Conservation (phyloP, 2,797 vertebrate species). For the Tenualosa thibaudeaui region DNA sequence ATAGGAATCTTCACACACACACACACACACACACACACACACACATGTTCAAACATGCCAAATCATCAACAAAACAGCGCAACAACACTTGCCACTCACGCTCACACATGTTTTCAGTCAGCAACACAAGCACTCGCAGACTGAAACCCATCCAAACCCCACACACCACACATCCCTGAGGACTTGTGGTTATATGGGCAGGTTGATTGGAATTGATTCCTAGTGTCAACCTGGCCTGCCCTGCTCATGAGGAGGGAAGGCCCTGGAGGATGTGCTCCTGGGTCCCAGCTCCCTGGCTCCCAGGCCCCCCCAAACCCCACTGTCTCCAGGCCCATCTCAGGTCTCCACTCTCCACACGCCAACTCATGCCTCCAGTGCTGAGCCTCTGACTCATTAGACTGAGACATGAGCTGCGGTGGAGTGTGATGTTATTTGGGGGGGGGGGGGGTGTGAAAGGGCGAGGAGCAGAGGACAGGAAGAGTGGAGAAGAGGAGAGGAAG, state of each 20-base stretch:
- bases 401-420: not conserved
- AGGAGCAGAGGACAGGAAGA: not conserved
- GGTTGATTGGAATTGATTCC: constrained; percentile 1
- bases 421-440: not conserved
- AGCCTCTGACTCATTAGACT: not conserved
- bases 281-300: not conserved
- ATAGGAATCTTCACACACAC: not conserved
- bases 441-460: not conserved
- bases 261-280: not conserved
- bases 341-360: not conserved
- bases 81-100: not conserved
- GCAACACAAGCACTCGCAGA: not conserved
- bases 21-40: not conserved
- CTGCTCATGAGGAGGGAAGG: not conserved
- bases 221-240: not conserved
- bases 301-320: too few relatives aligned
- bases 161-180: not conserved
- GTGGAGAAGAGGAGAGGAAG: not conserved
- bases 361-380: not conserved
- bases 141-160: not conserved
- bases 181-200: not conserved
- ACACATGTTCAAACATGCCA: not conserved
- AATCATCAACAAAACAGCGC: not conserved
- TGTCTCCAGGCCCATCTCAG: not conserved
- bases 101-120: not conserved